Evolutionary conservation across 2,888 invertebrate genomes (phyloP), one percentile per base, ranked within the genome.

Genomic region (Protodeltote pygarga): DNA sequence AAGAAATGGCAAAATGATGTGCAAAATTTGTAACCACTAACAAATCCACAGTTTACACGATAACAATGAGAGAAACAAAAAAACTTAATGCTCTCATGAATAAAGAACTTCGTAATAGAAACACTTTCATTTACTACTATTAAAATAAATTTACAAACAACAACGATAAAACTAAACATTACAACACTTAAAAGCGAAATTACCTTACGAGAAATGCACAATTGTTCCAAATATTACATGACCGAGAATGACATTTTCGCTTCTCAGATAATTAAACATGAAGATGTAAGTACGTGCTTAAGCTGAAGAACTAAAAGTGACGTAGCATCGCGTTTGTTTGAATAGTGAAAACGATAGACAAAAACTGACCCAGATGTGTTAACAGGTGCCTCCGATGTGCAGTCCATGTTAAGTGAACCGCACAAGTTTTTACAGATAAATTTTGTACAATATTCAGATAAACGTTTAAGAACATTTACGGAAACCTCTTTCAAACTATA

Each of bases 351-450:
- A 82, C 79, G 68, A 49, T 38, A 39, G 52, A 75, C 74, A 85
- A 85, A 87, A 87, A 81, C 70, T 83, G 84, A 82, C 85, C 87
- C 48, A 86, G 82, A 84, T 83, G 75, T 71, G 73, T 80, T 78
- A 83, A 79, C 81, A 83, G 81, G 77, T 83, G 78, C 66, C 67
- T 69, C 51, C 69, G 63, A 77, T 77, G 73, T 75, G 65, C 71
- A 72, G 71, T 71, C 65, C 45, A 71, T 65, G 65, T 47, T 68
- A 69, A 77, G 49, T 83, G 80, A 82, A 81, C 81, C 76, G 76
- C 70, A 74, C 62, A 69, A 46, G 67, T 78, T 82, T 81, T 79
- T 77, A 72, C 59, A 58, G 68, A 73, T 67, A 67, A 59, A 59
- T 47, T 63, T 75, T 60, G 61, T 55, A 35, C 21, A 52, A 35